Base-by-base conservation (phyloP, 2,888 invertebrate species). In the Rhodophaea formosa region DNA sequence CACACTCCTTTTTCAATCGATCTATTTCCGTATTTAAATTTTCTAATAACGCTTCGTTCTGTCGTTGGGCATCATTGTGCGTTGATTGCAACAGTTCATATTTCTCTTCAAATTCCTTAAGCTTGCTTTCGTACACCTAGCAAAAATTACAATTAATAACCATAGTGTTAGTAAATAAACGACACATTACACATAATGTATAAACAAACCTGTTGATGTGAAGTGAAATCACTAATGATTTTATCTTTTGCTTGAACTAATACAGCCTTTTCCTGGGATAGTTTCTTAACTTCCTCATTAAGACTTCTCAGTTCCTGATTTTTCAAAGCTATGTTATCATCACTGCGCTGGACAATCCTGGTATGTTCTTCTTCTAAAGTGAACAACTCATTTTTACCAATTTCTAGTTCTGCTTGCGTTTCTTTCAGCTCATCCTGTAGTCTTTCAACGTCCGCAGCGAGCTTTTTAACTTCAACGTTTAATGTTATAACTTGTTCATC, bases 141-240 rank as follows among this genome's bases (percentile, higher is more conserved):
- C 64, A 79, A 82, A 77, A 56, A 77, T 56, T 62, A 14, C n/a
- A 23, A 15, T 60, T 30, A 57, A 47, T 64, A 58, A 71, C 12
- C 23, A 62, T 65, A 62, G 23, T 59, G 52, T 71, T 64, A 69
- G 58, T 60, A 53, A 57, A 51, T 46, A 55, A 66, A 79, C 74
- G 59, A 30, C 72, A 80, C 72, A 72, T 65, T 47, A 65, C 53
- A 62, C 57, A 52, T 68, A 65, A 53, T 59, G 59, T 30, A 57
- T 32, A 62, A 63, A 84, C 88, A 68, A 82, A 90, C 90, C 88
- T 88, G 76, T 71, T 82, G 84, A 62, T 85, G 74, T 61, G 64
- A 57, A 17, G 59, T 60, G 46, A 75, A 65, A 59, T 81, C 68
- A 23, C 62, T 68, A 23, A 63, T 64, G n/a, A 74, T 47, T 59